Conservation (phyloP, 2,113 vertebrate genomes). For the Heterochromis multidens region DNA sequence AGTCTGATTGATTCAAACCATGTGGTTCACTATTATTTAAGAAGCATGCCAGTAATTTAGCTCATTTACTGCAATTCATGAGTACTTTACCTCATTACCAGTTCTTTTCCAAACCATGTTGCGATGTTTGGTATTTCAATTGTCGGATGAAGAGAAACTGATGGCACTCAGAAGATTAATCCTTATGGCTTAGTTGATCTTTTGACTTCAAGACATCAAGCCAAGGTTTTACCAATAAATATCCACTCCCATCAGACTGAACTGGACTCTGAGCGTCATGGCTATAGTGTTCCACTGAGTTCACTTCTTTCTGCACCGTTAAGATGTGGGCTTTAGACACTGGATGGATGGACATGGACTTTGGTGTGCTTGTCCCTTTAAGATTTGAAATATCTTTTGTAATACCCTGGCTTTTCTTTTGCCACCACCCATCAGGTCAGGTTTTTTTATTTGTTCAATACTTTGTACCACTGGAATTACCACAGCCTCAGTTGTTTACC, state of each 20-base stretch:
- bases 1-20: constrained; percentile 12
- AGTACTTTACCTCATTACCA: not conserved
- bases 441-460: not conserved
- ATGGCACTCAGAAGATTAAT: not conserved
- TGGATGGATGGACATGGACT: not conserved
- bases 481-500: no score
- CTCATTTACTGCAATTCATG: not conserved
- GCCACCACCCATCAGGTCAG: not conserved
- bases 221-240: not conserved
- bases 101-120: not conserved
- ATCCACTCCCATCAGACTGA: not conserved
- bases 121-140: not conserved
- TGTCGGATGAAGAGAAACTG: not conserved
- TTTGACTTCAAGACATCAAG: not conserved
- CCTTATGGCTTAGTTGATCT: not conserved
- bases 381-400: not conserved
- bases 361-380: not conserved
- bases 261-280: not conserved
- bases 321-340: not conserved
- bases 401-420: not conserved
- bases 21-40: not conserved
- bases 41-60: constrained; percentile 15
- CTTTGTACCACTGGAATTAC: no score
- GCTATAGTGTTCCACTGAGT: not conserved
- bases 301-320: not conserved